These are phyloP conservation scores for Diprion similis DNA, from an alignment of 1,140 invertebrate genomes.

Conservation along the genomic window DNA sequence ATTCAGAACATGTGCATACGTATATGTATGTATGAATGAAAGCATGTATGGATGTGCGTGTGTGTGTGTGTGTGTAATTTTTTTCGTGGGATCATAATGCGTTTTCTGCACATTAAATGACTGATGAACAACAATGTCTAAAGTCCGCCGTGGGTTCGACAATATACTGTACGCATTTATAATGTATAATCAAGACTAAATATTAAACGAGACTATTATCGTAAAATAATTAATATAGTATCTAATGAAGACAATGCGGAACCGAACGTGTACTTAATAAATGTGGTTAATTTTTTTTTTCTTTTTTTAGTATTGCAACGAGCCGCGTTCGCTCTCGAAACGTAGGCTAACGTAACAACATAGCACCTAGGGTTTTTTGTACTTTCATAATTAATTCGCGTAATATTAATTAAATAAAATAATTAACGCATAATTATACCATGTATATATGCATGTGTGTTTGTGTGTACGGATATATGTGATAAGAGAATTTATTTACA, in stretches of 20 bases:
- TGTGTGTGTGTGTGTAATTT: neutral
- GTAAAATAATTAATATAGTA: neutral
- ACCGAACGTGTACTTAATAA: slow-evolving; percentile 30
- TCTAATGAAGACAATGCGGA: slow-evolving; percentile 24
- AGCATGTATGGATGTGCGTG: no score
- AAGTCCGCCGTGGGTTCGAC: neutral
- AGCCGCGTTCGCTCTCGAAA: slow-evolving; percentile 35
- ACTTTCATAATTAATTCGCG: slow-evolving; percentile 61
- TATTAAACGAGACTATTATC: neutral
- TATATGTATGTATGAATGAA: neutral
- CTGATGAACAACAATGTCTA: neutral
- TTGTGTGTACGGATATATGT: slow-evolving; percentile 41
- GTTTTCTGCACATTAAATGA: neutral
- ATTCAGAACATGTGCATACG: neutral
- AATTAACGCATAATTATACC: slow-evolving; percentile 35
- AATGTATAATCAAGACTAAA: neutral
- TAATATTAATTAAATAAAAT: slow-evolving; percentile 40
- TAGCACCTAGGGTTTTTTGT: slow-evolving; percentile 63
- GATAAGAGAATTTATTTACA: slow-evolving; percentile 57
- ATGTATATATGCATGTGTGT: slow-evolving; percentile 31
- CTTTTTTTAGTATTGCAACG: slow-evolving; percentile 21
- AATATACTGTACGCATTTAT: neutral
- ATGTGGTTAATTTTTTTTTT: slow-evolving; percentile 25
- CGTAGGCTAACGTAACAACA: slow-evolving; percentile 58
- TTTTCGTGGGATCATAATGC: neutral